Evolutionary conservation across 2,888 invertebrate genomes (phyloP), one percentile per base, ranked within the genome.

Genomic region (Platycnemis pennipes): DNA sequence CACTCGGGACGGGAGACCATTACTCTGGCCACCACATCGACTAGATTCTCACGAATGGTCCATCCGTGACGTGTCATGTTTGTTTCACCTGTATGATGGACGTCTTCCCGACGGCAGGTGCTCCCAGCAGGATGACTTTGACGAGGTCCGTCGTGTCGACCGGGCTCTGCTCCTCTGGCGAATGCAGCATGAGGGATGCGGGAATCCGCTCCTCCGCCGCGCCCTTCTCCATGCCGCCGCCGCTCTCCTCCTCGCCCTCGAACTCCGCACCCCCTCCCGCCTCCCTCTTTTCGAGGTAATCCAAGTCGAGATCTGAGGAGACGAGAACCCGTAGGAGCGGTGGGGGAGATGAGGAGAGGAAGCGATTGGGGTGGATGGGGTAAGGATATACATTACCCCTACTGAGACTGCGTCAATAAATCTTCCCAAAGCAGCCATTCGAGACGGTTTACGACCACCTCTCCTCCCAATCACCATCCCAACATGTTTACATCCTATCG

Each of bases 61-160:
- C n/a, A n/a, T n/a, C 8, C 7, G 16, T 49, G 63, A 1, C 63
- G 8, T n/a, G 11, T 37, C 53, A 5, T 53, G 22, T 53, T 37
- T 46, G 26, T 7, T 96, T 97, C 96, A 98, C 98, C 98, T 98
- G 98, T 96, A 98, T 98, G 96, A 99, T 98, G 96, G 99, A 99
- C 95, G 99, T 98, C 96, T 99, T 99, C 95, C 99, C 99, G 96
- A 99, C 99, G 95, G 98, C 98, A 46, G 98, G 98, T 94, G 99
- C 99, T 95, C 99, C 99, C 95, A 99, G 97, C 95, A 99, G 97
- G 95, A 98, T 98, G 95, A 99, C 98, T 96, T 98, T 98, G 96
- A 98, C 98, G 95, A 98, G 97, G 96, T 98, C 94, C 86, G 85
- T 94, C 26, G 85, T 85, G 49, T 94, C 94, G 22, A 42, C 94